These are phyloP conservation scores for Propithecus perrieri DNA, from an alignment of 2,797 vertebrate genomes.

Conservation along the genomic window DNA sequence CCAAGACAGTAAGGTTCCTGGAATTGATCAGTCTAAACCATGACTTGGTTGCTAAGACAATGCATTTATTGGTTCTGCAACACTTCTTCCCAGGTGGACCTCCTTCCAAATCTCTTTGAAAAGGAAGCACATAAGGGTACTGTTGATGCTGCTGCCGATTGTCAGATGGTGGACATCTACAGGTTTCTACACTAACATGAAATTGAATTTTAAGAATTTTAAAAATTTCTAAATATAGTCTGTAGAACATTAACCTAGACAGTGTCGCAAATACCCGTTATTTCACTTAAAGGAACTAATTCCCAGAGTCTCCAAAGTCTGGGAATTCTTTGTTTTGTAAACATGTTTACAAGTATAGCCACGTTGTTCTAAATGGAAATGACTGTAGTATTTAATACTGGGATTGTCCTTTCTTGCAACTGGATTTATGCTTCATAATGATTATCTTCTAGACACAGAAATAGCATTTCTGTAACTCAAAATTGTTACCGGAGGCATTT, in stretches of 20 bases:
- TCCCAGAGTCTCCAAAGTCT: slow-evolving; percentile 72
- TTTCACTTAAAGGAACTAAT: slow-evolving; percentile 70
- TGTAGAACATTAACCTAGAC: slow-evolving; percentile 60
- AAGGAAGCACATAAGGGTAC: not conserved
- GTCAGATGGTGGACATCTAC: not conserved
- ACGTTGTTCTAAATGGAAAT: slow-evolving; percentile 80
- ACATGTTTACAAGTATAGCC: slow-evolving; percentile 84
- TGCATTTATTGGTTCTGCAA: not conserved
- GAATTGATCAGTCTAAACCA: not conserved
- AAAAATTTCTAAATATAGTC: slow-evolving; percentile 38
- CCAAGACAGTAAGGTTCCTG: not conserved
- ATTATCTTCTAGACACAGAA: slow-evolving; percentile 90
- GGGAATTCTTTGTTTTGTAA: slow-evolving; percentile 84
- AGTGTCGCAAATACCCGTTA: slow-evolving; percentile 59
- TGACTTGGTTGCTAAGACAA: not conserved
- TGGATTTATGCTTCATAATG: slow-evolving; percentile 87
- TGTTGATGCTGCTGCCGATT: not conserved
- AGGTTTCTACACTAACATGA: not conserved
- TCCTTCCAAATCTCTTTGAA: not conserved
- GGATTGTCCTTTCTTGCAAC: slow-evolving; percentile 83
- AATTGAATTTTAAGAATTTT: slow-evolving; percentile 17
- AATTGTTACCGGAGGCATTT: slow-evolving; percentile 89
- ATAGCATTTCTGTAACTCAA: slow-evolving; percentile 86
- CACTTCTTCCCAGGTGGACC: not conserved
- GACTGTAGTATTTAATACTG: slow-evolving; percentile 81